These are phyloP conservation scores for Acronicta aceris DNA, from an alignment of 2,888 invertebrate genomes.

Conservation along the genomic window DNA sequence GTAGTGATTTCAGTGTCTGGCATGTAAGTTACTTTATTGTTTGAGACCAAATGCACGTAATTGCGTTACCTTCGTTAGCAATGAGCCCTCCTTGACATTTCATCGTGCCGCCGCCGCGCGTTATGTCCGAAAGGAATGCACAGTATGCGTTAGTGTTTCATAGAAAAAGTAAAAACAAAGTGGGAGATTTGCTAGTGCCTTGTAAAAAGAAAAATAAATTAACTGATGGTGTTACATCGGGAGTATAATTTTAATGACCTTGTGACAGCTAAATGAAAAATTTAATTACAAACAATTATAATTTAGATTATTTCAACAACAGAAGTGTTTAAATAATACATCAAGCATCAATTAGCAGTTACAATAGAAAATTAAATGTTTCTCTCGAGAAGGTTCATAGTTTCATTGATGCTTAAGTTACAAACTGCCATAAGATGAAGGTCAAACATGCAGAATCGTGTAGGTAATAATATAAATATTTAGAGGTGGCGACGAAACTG, in stretches of 20 bases:
- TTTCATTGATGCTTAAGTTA: too few relatives aligned
- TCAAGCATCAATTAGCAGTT: too few relatives aligned
- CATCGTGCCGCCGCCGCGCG: conserved; percentile 70
- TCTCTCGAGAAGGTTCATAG: too few relatives aligned
- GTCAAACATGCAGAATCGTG: conserved; percentile 29
- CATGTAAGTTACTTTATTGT: conserved; percentile 23
- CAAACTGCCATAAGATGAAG: background rate
- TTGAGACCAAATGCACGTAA: conserved; percentile 39
- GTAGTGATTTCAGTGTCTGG: conserved; percentile 15
- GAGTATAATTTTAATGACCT: background rate
- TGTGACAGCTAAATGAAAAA: conserved; percentile 1
- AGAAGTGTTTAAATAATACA: background rate
- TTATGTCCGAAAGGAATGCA: conserved; percentile 76
- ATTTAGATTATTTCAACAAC: background rate
- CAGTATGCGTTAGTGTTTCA: conserved; percentile 76
- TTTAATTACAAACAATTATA: background rate
- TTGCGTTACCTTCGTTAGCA: conserved; percentile 85
- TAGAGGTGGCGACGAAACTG: conserved; percentile 1
- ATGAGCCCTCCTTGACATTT: conserved; percentile 86
- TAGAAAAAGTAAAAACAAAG: conserved; percentile 49
- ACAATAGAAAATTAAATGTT: too few relatives aligned
- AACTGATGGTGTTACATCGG: background rate
- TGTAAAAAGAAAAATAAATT: background rate
- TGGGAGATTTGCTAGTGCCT: conserved; percentile 16
- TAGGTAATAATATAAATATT: background rate